Evolutionary conservation across 2,888 invertebrate species (phyloP).

Genomic region (Agrypnus murinus): DNA sequence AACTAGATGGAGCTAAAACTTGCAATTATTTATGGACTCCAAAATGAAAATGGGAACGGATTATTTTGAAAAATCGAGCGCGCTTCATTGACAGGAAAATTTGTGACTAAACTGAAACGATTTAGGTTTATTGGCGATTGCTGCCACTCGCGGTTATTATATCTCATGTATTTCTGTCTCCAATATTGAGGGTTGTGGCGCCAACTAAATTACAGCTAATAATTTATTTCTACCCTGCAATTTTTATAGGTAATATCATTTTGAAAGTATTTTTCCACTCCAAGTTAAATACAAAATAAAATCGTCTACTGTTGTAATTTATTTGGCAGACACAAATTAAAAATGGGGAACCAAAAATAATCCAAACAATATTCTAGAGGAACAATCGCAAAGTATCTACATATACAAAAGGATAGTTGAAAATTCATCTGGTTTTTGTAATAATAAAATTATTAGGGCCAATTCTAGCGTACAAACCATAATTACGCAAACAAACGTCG

Average conservation of each 20-base stretch:
- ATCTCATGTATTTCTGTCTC: constrained; percentile 37
- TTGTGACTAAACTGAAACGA: constrained; percentile 24
- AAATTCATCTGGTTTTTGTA: not conserved
- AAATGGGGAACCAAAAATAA: too few species aligned
- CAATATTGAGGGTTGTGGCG: constrained; percentile 23
- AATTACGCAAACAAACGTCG: constrained; percentile 49
- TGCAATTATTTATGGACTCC: constrained; percentile 35
- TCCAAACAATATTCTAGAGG: too few species aligned
- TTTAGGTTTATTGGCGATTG: constrained; percentile 46
- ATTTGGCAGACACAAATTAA: too few species aligned
- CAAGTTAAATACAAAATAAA: too few species aligned
- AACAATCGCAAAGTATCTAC: too few species aligned
- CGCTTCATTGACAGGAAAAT: constrained; percentile 26
- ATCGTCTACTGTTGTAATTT: too few species aligned
- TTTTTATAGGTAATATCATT: constrained; percentile 26
- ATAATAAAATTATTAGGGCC: constrained; percentile 34
- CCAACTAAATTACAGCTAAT: constrained; percentile 33
- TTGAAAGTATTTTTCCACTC: too few species aligned
- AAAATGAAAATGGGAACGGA: constrained; percentile 34
- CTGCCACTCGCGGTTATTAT: constrained; percentile 39
- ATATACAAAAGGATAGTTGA: too few species aligned
- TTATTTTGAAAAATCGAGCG: constrained; percentile 35
- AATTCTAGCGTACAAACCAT: constrained; percentile 38
- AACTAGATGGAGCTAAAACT: constrained; percentile 24
- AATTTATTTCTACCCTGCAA: constrained; percentile 31